Percentiles rank a stretch among this genome's conserved stretches.
phyloP scores from a whole-genome alignment of 2,797 vertebrate genomes.

The Hippocampus kuda region DNA sequence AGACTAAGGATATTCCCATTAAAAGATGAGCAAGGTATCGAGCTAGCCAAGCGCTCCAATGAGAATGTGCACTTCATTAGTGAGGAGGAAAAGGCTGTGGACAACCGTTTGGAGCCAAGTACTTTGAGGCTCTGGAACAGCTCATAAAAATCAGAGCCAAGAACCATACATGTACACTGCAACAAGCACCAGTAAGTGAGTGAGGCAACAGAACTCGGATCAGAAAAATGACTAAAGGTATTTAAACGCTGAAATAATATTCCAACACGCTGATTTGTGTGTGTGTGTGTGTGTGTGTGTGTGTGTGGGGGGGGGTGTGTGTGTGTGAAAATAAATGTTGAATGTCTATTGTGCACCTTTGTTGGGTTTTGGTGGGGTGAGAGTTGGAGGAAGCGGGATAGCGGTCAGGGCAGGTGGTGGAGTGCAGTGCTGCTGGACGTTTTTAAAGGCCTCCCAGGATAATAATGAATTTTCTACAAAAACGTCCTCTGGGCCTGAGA shows the following conservation, averaged over 20 bases:
- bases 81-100: slow-evolving; percentile 60
- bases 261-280: slow-evolving; percentile 35
- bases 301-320: too few species aligned
- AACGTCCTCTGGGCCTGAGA: slow-evolving; percentile 15
- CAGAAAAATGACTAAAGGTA: slow-evolving; percentile 46
- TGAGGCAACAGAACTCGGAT: slow-evolving; percentile 50
- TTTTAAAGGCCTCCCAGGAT: slow-evolving; percentile 14
- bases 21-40: slow-evolving; percentile 55
- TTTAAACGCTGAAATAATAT: slow-evolving; percentile 35
- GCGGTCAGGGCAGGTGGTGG: background rate
- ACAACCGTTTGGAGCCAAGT: slow-evolving; percentile 61
- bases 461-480: slow-evolving; percentile 15
- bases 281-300: background rate
- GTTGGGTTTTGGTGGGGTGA: slow-evolving; percentile 13
- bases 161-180: slow-evolving; percentile 49
- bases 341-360: background rate
- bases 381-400: slow-evolving; percentile 5
- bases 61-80: slow-evolving; percentile 74
- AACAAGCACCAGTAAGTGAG: slow-evolving; percentile 37
- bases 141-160: slow-evolving; percentile 66
- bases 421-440: slow-evolving; percentile 8
- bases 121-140: slow-evolving; percentile 66
- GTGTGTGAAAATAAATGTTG: slow-evolving; percentile 21
- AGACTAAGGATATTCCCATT: slow-evolving; percentile 65
- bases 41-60: slow-evolving; percentile 45